Conservation (phyloP, 2,797 vertebrate species). For the Thamnophis elegans region DNA sequence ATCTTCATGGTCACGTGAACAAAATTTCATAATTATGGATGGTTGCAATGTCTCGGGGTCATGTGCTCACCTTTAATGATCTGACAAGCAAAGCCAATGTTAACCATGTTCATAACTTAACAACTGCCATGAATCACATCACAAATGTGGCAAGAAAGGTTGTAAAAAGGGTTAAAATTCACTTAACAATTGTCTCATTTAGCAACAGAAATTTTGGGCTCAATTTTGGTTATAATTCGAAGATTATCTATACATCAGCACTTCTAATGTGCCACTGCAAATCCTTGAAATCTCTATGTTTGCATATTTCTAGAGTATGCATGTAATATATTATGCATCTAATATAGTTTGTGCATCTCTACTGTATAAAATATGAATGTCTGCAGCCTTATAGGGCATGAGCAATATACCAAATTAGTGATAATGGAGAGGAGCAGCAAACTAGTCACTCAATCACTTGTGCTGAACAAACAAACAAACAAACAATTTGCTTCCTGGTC, state of each 20-base stretch:
- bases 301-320: not conserved
- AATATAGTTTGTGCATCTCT: not conserved
- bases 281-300: not conserved
- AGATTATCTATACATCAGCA: not conserved
- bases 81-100: not conserved
- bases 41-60: not conserved
- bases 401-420: not conserved
- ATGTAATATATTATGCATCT: not conserved
- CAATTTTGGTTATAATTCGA: not conserved
- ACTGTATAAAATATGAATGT: not conserved
- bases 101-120: not conserved
- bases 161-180: not conserved
- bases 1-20: not conserved
- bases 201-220: not conserved
- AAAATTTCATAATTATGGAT: not conserved
- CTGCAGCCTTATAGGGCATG: not conserved
- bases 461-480: not conserved
- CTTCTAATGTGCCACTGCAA: not conserved
- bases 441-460: constrained; percentile 36
- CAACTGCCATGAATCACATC: not conserved
- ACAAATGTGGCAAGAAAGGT: not conserved
- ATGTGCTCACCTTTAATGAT: not conserved
- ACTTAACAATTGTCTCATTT: not conserved
- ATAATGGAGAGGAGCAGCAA: constrained; percentile 15
- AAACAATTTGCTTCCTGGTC: not conserved